Evolutionary conservation across 2,888 invertebrate species (phyloP).

Genomic region (Tenthredo distinguenda): DNA sequence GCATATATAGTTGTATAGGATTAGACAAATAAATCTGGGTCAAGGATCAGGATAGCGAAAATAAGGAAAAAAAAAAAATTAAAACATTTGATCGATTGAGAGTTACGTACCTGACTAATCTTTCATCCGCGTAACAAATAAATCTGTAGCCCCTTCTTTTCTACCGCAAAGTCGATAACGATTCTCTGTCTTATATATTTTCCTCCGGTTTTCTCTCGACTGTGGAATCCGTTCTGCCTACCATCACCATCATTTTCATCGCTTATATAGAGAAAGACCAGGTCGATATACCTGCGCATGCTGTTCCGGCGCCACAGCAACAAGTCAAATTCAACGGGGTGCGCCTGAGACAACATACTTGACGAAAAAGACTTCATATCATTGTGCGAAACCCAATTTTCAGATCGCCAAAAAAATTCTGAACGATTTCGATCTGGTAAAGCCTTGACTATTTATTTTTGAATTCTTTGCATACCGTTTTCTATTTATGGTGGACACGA

Average conservation of each 20-base stretch:
- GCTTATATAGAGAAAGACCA: slow-evolving; percentile 68
- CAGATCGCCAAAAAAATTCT: background rate
- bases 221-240: slow-evolving; percentile 62
- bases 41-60: background rate
- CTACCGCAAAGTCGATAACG: slow-evolving; percentile 54
- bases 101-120: slow-evolving; percentile 59
- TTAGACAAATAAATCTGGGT: slow-evolving; percentile 5
- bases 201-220: slow-evolving; percentile 52
- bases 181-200: slow-evolving; percentile 48
- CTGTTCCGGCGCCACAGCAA: slow-evolving; percentile 69
- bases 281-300: slow-evolving; percentile 77
- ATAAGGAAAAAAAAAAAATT: background rate
- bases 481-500: background rate
- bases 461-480: background rate
- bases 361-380: background rate
- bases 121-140: slow-evolving; percentile 57
- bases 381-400: background rate
- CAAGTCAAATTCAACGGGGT: slow-evolving; percentile 66
- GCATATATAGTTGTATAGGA: background rate
- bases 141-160: slow-evolving; percentile 50
- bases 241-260: slow-evolving; percentile 62
- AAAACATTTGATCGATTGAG: slow-evolving; percentile 3
- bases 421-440: background rate
- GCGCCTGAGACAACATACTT: slow-evolving; percentile 42
- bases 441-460: background rate